Evolutionary conservation across 2,888 invertebrate genomes (phyloP).

Genomic region (Chrysolina americana): DNA sequence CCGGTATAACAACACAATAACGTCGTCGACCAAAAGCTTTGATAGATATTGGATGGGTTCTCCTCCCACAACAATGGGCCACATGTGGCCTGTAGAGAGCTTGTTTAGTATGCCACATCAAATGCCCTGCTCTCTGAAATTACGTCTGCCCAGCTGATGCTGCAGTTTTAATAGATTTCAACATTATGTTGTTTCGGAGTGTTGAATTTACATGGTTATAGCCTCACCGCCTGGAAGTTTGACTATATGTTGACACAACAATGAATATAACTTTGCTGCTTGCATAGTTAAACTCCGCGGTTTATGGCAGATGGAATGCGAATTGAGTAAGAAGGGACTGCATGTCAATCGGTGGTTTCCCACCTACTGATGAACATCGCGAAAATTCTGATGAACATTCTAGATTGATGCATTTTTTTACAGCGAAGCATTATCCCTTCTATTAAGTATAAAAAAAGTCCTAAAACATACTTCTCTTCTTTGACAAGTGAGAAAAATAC

Average conservation of each 20-base stretch:
- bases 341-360: too few relatives aligned
- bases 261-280: constrained; percentile 25
- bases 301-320: background rate
- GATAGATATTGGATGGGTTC: background rate
- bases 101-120: constrained; percentile 40
- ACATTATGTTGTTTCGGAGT: constrained; percentile 19
- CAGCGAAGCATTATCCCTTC: too few relatives aligned
- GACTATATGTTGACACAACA: constrained; percentile 32
- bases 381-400: too few relatives aligned
- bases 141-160: constrained; percentile 36
- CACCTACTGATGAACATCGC: too few relatives aligned
- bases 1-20: too few relatives aligned
- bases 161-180: constrained; percentile 35
- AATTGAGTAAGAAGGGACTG: background rate
- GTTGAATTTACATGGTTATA: constrained; percentile 13
- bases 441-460: too few relatives aligned
- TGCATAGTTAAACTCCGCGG: background rate
- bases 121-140: constrained; percentile 21
- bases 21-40: constrained; percentile 37
- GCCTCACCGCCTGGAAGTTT: constrained; percentile 11
- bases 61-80: constrained; percentile 21
- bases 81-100: constrained; percentile 24
- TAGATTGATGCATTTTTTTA: too few relatives aligned
- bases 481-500: too few relatives aligned
- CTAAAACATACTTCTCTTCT: too few relatives aligned